Evolutionary conservation across 2,113 vertebrate genomes (phyloP), one percentile per base, ranked within the genome.

Genomic region (Bos indicus): DNA sequence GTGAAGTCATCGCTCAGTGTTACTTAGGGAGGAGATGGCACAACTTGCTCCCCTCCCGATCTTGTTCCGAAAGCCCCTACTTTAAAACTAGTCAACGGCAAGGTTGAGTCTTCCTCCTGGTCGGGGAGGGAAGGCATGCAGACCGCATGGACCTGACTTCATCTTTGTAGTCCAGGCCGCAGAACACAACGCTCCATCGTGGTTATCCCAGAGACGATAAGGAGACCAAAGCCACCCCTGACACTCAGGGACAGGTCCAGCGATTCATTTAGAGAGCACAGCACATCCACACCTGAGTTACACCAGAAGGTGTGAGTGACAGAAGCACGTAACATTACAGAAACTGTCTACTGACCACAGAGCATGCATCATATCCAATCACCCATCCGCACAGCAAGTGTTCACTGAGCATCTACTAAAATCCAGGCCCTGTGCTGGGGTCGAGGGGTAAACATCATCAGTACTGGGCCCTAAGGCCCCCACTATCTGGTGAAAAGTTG

Each of bases 241-340:
- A n/a, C 3, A 17, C 23, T 40, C 48, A 30, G 30, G n/a, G 74
- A n/a, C 9, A 64, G 90, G 84, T 25, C 46, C 6, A 2, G 9
- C 0, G 5, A 56, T 15, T 67, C 17, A 23, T 56, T 46, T 46
- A 54, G 12, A 5, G 4, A 60, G 4, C 7, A 43, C 7, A 71
- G 51, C 4, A 0, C 7, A 23, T 3, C n/a, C 25, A 28, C 10
- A 5, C 16, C 56, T 11, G 8, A 33, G 56, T 21, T 89, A 80
- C 21, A n/a, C 6, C 30, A 21, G 17, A 19, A 52, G 12, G 26
- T 7, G 25, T 67, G 54, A 91, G 46, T 46, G 57, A 64, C 25
- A 17, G 4, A 6, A 46, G 43, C 28, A 8, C 0, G 3, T 26
- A 54, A 57, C 15, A 8, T 19, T 51, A 2, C 3, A 64, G 57